Conservation (phyloP, 2,888 invertebrate genomes). For the Steinernema hermaphroditum region DNA sequence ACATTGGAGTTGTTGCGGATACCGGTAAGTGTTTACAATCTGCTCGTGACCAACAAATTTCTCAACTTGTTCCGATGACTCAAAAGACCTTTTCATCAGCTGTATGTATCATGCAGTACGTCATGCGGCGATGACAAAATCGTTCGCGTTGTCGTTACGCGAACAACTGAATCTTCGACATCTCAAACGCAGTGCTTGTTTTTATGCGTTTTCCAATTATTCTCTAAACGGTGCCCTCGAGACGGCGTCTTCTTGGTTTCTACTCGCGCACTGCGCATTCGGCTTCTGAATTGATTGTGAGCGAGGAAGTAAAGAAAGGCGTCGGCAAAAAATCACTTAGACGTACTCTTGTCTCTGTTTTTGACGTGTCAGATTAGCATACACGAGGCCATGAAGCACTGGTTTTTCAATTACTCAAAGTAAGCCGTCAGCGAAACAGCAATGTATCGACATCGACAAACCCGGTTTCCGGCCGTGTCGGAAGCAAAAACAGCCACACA, state of each 20-base stretch:
- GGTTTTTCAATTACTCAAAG: conserved; percentile 19
- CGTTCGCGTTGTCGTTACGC: conserved; percentile 10
- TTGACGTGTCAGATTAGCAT: not conserved
- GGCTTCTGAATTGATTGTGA: conserved; percentile 26
- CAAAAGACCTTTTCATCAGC: not conserved
- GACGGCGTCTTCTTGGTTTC: conserved; percentile 24
- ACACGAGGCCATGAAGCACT: conserved; percentile 3
- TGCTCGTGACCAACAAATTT: not conserved
- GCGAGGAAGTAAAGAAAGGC: conserved; percentile 6
- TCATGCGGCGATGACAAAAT: conserved; percentile 18
- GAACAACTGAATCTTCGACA: conserved; percentile 25
- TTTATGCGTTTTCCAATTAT: conserved; percentile 31
- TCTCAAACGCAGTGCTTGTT: conserved; percentile 21
- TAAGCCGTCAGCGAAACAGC: not conserved
- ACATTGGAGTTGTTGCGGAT: conserved; percentile 57
- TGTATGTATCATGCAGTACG: not conserved
- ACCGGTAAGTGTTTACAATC: conserved; percentile 49
- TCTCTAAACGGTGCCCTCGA: conserved; percentile 29
- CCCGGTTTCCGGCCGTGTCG: not conserved
- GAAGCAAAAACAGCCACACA: not conserved
- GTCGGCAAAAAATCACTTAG: conserved; percentile 25
- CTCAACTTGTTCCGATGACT: not conserved
- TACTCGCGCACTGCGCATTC: conserved; percentile 7
- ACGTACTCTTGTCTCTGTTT: not conserved
- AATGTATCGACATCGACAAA: not conserved